phyloP scores from a whole-genome alignment of 2,888 invertebrate species.

The Spisula subtruncata region DNA sequence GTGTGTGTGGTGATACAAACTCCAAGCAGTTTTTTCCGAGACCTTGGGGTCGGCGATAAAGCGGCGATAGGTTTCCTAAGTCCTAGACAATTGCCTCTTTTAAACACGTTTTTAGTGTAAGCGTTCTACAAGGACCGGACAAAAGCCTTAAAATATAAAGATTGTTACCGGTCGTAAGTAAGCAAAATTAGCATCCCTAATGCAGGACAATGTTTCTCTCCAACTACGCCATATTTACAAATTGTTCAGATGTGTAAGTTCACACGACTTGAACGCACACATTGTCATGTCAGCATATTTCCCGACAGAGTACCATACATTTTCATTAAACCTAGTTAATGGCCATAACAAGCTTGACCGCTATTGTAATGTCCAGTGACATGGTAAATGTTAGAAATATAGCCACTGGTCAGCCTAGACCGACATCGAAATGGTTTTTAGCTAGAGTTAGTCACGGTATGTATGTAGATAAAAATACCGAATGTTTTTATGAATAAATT shows the following conservation, averaged over 20 bases:
- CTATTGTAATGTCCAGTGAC: constrained; percentile 26
- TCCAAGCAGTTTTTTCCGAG: no score
- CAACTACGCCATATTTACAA: not conserved
- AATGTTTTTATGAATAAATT: constrained; percentile 41
- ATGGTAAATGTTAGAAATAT: not conserved
- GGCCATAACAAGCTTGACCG: constrained; percentile 23
- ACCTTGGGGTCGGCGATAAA: no score
- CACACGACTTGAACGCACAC: not conserved
- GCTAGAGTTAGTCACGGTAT: constrained; percentile 6
- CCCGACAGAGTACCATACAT: constrained; percentile 31
- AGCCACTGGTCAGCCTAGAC: constrained; percentile 30
- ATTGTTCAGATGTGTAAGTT: not conserved
- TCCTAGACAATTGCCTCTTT: no score
- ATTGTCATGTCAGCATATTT: constrained; percentile 6
- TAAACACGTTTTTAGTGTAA: no score
- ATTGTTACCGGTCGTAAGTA: no score
- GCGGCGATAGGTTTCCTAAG: no score
- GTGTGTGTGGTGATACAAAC: no score
- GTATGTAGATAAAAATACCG: constrained; percentile 39
- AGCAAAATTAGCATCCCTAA: no score
- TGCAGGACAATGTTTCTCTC: no score
- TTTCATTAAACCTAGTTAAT: constrained; percentile 17
- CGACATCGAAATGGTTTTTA: not conserved
- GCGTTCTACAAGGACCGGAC: no score
- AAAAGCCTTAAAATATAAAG: no score